These are phyloP conservation scores for Apis laboriosa DNA, from an alignment of 1,140 invertebrate species.

Conservation along the genomic window DNA sequence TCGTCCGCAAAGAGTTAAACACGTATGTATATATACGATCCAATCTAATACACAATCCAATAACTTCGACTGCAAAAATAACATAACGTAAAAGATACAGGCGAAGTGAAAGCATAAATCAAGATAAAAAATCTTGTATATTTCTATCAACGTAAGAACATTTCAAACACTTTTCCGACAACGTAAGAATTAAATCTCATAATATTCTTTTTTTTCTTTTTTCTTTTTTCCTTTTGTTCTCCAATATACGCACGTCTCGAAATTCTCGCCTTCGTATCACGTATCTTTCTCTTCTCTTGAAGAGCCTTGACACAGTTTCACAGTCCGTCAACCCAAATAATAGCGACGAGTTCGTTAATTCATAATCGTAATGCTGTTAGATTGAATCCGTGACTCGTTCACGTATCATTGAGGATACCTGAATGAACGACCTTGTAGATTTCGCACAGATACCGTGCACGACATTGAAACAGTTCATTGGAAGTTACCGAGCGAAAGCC, in stretches of 20 bases:
- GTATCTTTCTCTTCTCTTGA: not conserved
- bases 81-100: no score
- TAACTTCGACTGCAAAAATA: no score
- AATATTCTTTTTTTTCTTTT: no score
- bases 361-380: conserved; percentile 4
- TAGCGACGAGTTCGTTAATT: conserved; percentile 28
- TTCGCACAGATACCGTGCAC: not conserved
- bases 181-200: no score
- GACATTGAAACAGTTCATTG: conserved; percentile 36
- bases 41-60: no score
- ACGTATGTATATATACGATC: no score
- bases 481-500: conserved; percentile 14
- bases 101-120: no score
- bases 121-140: no score
- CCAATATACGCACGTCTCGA: not conserved
- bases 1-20: no score
- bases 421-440: conserved; percentile 25
- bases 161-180: no score
- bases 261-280: conserved; percentile 9
- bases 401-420: conserved; percentile 9
- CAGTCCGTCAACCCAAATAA: conserved; percentile 11
- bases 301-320: conserved; percentile 46
- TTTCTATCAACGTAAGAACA: no score
- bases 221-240: no score
- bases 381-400: conserved; percentile 25